Evolutionary conservation across 2,888 invertebrate genomes (phyloP).

Genomic region (Cosmia trapezina): DNA sequence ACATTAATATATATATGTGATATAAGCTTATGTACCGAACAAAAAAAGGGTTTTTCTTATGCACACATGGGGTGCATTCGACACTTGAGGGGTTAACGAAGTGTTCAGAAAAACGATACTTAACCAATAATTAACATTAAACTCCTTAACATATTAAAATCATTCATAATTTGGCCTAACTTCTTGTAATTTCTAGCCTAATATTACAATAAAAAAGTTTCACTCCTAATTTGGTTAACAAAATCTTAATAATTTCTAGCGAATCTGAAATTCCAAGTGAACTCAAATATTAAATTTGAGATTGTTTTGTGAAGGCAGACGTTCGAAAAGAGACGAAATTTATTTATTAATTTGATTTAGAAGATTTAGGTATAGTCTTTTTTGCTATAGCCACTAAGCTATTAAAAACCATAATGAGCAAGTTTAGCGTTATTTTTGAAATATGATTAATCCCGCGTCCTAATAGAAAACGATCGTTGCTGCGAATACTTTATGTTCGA

Average conservation of each 20-base stretch:
- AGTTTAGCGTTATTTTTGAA: not conserved
- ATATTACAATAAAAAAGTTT: slow-evolving; percentile 19
- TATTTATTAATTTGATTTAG: not conserved
- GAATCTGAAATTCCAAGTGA: slow-evolving; percentile 22
- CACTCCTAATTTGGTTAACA: slow-evolving; percentile 29
- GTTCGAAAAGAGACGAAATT: no score
- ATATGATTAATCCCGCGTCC: not conserved
- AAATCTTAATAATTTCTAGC: slow-evolving; percentile 24
- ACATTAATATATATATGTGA: no score
- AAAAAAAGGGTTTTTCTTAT: no score
- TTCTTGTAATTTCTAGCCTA: slow-evolving; percentile 14
- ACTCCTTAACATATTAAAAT: no score
- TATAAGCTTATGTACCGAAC: no score
- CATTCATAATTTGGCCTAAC: not conserved
- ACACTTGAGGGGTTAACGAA: no score
- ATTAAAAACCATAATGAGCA: not conserved
- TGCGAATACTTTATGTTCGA: no score
- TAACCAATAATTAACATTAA: no score
- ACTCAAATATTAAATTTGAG: slow-evolving; percentile 10
- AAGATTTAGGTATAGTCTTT: not conserved
- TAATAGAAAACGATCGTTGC: no score
- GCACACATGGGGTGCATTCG: no score
- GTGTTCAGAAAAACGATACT: no score
- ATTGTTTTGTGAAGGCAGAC: not conserved
- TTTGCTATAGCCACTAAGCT: not conserved